Percentiles rank a stretch among this genome's conserved stretches.
phyloP scores from a whole-genome alignment of 2,888 invertebrate genomes.

The Heteromurus nitidus region DNA sequence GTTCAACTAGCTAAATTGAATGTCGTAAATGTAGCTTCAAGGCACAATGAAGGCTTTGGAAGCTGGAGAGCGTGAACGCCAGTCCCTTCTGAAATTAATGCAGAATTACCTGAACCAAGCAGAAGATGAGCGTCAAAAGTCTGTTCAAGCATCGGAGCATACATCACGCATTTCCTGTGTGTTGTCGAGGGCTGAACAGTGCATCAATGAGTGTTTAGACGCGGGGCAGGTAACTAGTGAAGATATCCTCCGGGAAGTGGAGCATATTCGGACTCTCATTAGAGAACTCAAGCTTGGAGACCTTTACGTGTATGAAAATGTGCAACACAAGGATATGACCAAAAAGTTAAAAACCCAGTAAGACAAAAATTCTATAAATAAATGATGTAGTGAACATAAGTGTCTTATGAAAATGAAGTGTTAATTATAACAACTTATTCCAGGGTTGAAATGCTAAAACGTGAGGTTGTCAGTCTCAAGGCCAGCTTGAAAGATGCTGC shows the following conservation, averaged over 20 bases:
- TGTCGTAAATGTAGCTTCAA: constrained; percentile 49
- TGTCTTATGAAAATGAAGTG: neutral
- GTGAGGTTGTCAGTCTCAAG: constrained; percentile 81
- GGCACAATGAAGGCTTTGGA: constrained; percentile 72
- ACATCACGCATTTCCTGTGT: constrained; percentile 66
- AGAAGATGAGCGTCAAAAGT: constrained; percentile 78
- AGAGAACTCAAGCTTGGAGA: constrained; percentile 72
- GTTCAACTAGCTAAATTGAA: neutral
- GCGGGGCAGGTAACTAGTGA: constrained; percentile 67
- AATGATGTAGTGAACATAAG: neutral
- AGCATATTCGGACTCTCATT: constrained; percentile 66
- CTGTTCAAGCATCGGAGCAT: constrained; percentile 74
- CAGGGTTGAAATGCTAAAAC: constrained; percentile 78
- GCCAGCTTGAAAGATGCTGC: constrained; percentile 81
- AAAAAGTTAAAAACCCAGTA: constrained; percentile 59
- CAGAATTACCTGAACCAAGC: constrained; percentile 79
- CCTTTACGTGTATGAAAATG: constrained; percentile 60
- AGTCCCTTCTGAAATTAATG: constrained; percentile 80
- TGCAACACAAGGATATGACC: constrained; percentile 20
- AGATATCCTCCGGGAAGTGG: constrained; percentile 67
- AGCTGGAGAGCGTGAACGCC: constrained; percentile 81
- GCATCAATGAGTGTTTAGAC: constrained; percentile 71
- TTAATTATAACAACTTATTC: too few species aligned
- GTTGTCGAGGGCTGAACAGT: constrained; percentile 64
- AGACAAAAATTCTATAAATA: constrained; percentile 1